Percentiles rank a stretch among this genome's conserved stretches.
Evolutionary conservation across 2,113 vertebrate species (phyloP).

Genomic region (Gopherus flavomarginatus): DNA sequence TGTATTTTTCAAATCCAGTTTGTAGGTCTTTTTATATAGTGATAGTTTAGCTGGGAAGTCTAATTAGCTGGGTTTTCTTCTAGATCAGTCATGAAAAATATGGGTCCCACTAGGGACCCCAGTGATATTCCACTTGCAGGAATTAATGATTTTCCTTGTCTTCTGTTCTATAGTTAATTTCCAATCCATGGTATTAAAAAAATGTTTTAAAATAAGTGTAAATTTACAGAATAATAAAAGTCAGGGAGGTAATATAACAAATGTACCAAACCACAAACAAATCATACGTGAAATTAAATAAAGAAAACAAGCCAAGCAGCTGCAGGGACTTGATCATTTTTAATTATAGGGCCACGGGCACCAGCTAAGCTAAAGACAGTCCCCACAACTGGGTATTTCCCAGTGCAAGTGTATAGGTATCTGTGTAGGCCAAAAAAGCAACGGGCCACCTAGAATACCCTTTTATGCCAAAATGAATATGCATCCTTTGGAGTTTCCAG

Average conservation of each 20-base stretch:
- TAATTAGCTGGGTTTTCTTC: not conserved
- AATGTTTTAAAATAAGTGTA: not conserved
- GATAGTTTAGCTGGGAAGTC: not conserved
- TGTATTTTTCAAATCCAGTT: not conserved
- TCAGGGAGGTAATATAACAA: accelerated
- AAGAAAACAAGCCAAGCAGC: accelerated
- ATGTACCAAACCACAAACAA: not conserved
- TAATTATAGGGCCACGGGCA: not conserved
- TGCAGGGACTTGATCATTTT: not conserved
- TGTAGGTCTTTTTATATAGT: not conserved
- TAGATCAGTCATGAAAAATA: not conserved
- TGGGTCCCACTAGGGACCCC: not conserved
- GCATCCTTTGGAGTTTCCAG: accelerated
- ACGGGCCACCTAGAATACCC: not conserved
- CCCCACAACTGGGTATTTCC: not conserved
- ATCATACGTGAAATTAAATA: not conserved
- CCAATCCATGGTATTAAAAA: not conserved
- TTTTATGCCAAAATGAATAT: not conserved
- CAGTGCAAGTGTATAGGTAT: not conserved
- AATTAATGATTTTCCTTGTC: not conserved
- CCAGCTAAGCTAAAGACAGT: not conserved
- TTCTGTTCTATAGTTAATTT: not conserved
- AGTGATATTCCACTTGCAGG: accelerated
- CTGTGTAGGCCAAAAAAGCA: not conserved
- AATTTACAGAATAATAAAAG: not conserved